These are phyloP conservation scores for Acanthurus lineatus DNA, from an alignment of 2,797 vertebrate genomes.

Conservation along the genomic window DNA sequence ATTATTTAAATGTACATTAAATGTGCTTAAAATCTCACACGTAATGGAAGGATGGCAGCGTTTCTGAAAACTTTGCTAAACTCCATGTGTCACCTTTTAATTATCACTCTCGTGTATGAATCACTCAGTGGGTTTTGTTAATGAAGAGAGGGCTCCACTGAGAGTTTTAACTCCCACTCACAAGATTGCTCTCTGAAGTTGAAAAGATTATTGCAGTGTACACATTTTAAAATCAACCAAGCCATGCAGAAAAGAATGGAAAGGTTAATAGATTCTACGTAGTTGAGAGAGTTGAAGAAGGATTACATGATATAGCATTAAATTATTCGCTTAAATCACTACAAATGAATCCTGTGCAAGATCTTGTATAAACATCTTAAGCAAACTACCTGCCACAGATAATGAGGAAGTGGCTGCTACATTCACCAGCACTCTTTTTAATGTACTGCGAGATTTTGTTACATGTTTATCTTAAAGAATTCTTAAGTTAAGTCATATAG, in stretches of 20 bases:
- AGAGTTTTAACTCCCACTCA: slow-evolving; percentile 35
- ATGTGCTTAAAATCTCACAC: background rate
- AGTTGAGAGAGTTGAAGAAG: slow-evolving; percentile 37
- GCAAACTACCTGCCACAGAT: slow-evolving; percentile 45
- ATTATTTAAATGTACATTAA: slow-evolving; percentile 1
- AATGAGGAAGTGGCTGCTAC: slow-evolving; percentile 48
- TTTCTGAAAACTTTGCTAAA: slow-evolving; percentile 3
- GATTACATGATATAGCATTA: slow-evolving; percentile 38
- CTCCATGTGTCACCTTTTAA: slow-evolving; percentile 8
- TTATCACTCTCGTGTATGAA: slow-evolving; percentile 6
- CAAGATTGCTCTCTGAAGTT: slow-evolving; percentile 33
- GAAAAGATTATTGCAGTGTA: slow-evolving; percentile 40
- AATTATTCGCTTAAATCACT: slow-evolving; percentile 49
- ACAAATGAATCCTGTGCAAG: slow-evolving; percentile 47
- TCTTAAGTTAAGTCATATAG: slow-evolving; percentile 80
- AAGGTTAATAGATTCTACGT: slow-evolving; percentile 35
- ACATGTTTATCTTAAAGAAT: slow-evolving; percentile 59
- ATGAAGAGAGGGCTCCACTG: slow-evolving; percentile 21
- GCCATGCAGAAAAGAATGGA: slow-evolving; percentile 56
- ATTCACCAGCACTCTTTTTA: slow-evolving; percentile 58
- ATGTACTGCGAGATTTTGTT: slow-evolving; percentile 56
- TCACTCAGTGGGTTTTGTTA: slow-evolving; percentile 21
- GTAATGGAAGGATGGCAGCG: background rate
- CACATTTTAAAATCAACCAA: slow-evolving; percentile 46
- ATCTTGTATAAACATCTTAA: slow-evolving; percentile 29